Conservation (phyloP, 2,797 vertebrate species). For the Alosa sapidissima region DNA sequence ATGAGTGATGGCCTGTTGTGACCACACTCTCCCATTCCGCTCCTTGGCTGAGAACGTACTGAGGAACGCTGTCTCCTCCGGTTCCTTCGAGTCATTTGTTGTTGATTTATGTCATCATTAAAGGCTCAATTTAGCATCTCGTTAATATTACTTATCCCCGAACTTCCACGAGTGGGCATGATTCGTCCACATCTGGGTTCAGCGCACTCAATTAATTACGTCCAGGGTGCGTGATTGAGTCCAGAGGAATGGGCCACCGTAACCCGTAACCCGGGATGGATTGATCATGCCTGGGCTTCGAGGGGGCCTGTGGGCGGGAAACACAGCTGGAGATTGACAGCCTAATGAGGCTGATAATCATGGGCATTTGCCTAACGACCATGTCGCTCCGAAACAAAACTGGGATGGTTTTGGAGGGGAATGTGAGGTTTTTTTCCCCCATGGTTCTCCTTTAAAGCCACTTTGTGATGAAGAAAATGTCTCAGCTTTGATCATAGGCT, state of each 20-base stretch:
- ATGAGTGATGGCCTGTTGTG: constrained; percentile 39
- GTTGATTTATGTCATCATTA: constrained; percentile 75
- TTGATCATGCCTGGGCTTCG: constrained; percentile 51
- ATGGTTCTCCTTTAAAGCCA: neutral
- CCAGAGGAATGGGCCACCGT: constrained; percentile 50
- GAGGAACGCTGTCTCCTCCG: constrained; percentile 38
- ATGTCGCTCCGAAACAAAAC: constrained; percentile 36
- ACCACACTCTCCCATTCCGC: constrained; percentile 43
- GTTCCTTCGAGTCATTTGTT: constrained; percentile 71
- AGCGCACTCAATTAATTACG: constrained; percentile 64
- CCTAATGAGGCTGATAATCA: constrained; percentile 57
- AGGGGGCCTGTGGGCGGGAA: constrained; percentile 45
- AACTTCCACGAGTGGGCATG: constrained; percentile 60
- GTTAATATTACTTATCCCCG: constrained; percentile 61
- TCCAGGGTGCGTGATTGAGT: constrained; percentile 53
- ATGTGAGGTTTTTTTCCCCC: neutral
- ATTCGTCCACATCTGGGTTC: constrained; percentile 67
- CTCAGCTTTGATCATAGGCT: constrained; percentile 7
- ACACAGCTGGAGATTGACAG: constrained; percentile 53
- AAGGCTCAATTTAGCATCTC: constrained; percentile 58
- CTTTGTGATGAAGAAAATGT: constrained; percentile 5
- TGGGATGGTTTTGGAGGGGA: neutral
- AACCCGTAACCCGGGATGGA: constrained; percentile 53
- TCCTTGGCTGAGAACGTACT: constrained; percentile 3
- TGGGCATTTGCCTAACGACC: constrained; percentile 49